Evolutionary conservation across 2,888 invertebrate species (phyloP).

Genomic region (Thelaira solivaga): DNA sequence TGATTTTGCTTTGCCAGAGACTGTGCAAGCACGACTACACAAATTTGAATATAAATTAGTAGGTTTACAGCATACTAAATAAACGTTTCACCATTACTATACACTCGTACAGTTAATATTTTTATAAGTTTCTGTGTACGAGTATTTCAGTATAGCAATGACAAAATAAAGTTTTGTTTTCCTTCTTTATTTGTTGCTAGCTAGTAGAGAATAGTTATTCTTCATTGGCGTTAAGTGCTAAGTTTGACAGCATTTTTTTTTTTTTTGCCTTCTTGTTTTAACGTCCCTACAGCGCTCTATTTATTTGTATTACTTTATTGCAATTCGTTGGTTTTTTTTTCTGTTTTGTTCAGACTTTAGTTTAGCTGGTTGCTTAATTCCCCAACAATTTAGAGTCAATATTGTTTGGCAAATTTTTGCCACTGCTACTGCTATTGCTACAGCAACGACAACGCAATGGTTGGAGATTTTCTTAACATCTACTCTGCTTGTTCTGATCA

Average conservation of each 20-base stretch:
- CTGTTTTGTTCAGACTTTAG: constrained; percentile 12
- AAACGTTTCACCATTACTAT: constrained; percentile 36
- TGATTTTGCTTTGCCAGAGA: not conserved
- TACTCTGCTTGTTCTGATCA: not conserved
- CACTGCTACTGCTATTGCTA: not conserved
- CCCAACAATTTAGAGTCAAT: constrained; percentile 57
- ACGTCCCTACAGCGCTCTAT: constrained; percentile 3
- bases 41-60: constrained; percentile 61
- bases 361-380: constrained; percentile 38
- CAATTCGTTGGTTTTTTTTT: not conserved
- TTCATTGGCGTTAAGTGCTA: constrained; percentile 27
- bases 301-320: constrained; percentile 5
- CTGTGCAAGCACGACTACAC: constrained; percentile 55
- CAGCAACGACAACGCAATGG: not conserved
- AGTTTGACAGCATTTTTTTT: constrained; percentile 27
- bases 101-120: no score
- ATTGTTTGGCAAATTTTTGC: constrained; percentile 55
- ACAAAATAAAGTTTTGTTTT: not conserved
- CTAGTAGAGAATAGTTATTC: constrained; percentile 5
- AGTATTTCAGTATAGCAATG: not conserved
- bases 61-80: constrained; percentile 57
- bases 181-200: no score
- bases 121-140: no score
- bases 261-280: not conserved
- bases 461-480: not conserved